Evolutionary conservation across 2,888 invertebrate genomes (phyloP).

Genomic region (Tenthredo distinguenda): DNA sequence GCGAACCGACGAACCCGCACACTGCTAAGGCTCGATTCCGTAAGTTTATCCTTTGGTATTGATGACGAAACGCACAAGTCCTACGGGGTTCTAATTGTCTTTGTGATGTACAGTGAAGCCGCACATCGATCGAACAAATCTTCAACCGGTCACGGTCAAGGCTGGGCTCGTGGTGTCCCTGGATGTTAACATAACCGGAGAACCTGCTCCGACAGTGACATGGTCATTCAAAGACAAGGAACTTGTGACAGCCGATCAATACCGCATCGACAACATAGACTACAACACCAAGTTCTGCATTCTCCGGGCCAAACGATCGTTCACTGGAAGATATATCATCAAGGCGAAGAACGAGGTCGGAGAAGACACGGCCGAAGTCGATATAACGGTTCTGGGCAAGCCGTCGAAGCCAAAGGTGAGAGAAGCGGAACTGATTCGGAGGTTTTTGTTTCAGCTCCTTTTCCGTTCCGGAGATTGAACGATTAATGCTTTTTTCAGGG

Average conservation of each 20-base stretch:
- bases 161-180: conserved; percentile 92
- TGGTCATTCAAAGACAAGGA: conserved; percentile 91
- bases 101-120: conserved; percentile 88
- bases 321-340: conserved; percentile 93
- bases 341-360: conserved; percentile 96
- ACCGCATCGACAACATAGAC: conserved; percentile 91
- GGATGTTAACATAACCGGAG: conserved; percentile 94
- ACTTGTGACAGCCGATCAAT: conserved; percentile 81
- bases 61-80: background rate
- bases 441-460: background rate
- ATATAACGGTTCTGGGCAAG: conserved; percentile 92
- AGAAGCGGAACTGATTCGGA: background rate
- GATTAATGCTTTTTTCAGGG: conserved; percentile 79
- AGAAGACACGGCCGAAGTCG: conserved; percentile 94
- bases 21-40: conserved; percentile 93
- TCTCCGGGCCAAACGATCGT: conserved; percentile 88
- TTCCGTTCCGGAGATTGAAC: background rate
- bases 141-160: conserved; percentile 91
- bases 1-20: conserved; percentile 95
- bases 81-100: conserved; percentile 13
- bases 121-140: conserved; percentile 93
- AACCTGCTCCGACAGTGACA: conserved; percentile 94
- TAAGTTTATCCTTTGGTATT: conserved; percentile 79
- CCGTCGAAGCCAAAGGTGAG: conserved; percentile 85
- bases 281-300: conserved; percentile 95